Conservation (phyloP, 2,888 invertebrate genomes). For the Steromphala cineraria region DNA sequence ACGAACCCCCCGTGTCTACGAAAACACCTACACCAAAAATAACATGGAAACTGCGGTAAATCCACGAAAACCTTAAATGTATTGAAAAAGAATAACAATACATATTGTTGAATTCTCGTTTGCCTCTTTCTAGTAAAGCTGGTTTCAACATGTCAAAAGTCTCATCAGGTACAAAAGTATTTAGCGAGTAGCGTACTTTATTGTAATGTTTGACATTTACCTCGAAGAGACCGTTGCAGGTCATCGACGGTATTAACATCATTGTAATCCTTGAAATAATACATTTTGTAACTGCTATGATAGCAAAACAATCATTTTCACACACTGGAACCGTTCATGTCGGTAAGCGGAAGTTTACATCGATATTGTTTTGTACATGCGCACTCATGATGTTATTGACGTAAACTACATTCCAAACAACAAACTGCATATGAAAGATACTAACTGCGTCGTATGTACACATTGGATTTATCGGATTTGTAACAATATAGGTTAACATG, state of each 20-base stretch:
- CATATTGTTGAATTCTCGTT: not conserved
- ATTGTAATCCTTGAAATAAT: conserved; percentile 30
- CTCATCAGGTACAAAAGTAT: too few species aligned
- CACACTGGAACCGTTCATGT: not conserved
- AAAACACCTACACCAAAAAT: too few species aligned
- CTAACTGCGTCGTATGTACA: too few species aligned
- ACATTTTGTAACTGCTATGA: conserved; percentile 15
- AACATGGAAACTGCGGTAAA: too few species aligned
- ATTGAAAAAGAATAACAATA: too few species aligned
- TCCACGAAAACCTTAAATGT: too few species aligned
- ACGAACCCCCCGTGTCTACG: too few species aligned
- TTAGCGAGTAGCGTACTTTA: too few species aligned
- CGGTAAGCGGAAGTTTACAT: conserved; percentile 38
- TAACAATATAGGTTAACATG: too few species aligned
- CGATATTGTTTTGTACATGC: conserved; percentile 4
- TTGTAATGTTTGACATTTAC: conserved; percentile 22
- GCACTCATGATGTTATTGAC: not conserved
- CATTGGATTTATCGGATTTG: too few species aligned
- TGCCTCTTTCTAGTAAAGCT: not conserved
- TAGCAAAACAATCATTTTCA: not conserved
- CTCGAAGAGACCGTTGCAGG: conserved; percentile 53
- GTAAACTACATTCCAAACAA: too few species aligned
- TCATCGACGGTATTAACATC: conserved; percentile 42
- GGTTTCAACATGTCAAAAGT: not conserved
- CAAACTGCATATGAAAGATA: too few species aligned